Conservation (phyloP, 2,113 vertebrate species). For the Notarius lentiginosus region DNA sequence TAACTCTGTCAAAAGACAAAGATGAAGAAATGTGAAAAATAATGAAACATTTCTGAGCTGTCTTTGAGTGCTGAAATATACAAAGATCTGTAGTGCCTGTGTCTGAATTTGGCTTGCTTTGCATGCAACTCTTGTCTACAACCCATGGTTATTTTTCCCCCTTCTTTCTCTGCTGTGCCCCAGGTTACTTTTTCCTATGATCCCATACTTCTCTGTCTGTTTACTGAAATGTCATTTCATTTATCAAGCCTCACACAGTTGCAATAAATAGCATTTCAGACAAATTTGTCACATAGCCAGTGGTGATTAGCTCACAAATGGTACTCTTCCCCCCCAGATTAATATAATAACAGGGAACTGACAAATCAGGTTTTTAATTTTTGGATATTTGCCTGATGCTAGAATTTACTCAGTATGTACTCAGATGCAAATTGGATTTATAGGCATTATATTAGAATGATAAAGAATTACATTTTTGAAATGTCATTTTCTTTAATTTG, state of each 20-base stretch:
- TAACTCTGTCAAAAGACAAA: too few species aligned
- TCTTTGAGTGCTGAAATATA: conserved; percentile 61
- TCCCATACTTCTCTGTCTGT: conserved; percentile 13
- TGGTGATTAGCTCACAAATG: conserved; percentile 42
- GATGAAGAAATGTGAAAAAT: conserved; percentile 49
- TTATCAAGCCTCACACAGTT: conserved; percentile 23
- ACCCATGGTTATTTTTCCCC: too few species aligned
- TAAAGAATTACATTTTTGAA: background rate
- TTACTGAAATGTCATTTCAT: conserved; percentile 44
- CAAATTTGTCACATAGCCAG: conserved; percentile 53
- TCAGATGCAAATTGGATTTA: background rate
- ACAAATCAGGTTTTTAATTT: conserved; percentile 6
- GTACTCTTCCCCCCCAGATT: background rate
- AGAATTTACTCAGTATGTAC: background rate
- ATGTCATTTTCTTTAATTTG: conserved; percentile 1
- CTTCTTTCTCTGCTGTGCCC: conserved; percentile 11
- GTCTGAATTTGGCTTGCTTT: background rate
- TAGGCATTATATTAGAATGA: background rate
- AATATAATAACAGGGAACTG: conserved; percentile 46
- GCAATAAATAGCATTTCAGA: conserved; percentile 48
- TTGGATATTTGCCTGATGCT: background rate
- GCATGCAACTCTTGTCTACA: too few species aligned
- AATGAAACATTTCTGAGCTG: conserved; percentile 63
- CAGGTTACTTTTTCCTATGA: background rate
- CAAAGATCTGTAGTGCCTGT: conserved; percentile 48